Evolutionary conservation across 2,888 invertebrate species (phyloP).

Genomic region (Pheosia gnoma): DNA sequence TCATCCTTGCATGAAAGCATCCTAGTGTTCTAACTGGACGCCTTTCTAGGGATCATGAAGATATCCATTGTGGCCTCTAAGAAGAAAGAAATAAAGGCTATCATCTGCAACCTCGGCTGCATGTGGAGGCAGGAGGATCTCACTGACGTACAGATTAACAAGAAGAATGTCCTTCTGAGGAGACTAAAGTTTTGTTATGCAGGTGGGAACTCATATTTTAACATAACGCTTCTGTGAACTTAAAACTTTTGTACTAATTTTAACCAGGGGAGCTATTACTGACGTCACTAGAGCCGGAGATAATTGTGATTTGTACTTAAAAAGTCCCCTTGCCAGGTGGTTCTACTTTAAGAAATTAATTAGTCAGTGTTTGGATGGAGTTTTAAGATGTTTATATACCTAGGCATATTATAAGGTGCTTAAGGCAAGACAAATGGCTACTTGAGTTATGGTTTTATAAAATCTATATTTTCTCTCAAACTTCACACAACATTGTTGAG

Average conservation of each 20-base stretch:
- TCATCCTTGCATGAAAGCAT: conserved; percentile 29
- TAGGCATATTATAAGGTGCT: too few species aligned
- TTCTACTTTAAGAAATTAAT: conserved; percentile 28
- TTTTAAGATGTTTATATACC: background rate
- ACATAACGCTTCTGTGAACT: conserved; percentile 26
- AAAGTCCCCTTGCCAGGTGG: conserved; percentile 36
- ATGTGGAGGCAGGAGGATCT: conserved; percentile 40
- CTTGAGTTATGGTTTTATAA: too few species aligned
- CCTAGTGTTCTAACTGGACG: conserved; percentile 14
- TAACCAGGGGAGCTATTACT: conserved; percentile 31
- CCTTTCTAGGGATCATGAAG: conserved; percentile 41
- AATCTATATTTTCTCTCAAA: too few species aligned
- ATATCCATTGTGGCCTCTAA: conserved; percentile 32
- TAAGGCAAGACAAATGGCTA: too few species aligned
- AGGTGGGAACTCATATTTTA: conserved; percentile 42
- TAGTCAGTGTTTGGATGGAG: conserved; percentile 16
- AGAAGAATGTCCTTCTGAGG: conserved; percentile 47
- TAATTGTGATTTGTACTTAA: conserved; percentile 45
- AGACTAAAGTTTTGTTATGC: conserved; percentile 46
- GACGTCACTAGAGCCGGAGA: conserved; percentile 16
- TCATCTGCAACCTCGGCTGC: conserved; percentile 38
- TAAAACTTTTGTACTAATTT: conserved; percentile 32
- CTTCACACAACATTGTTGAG: too few species aligned
- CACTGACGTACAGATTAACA: conserved; percentile 43
- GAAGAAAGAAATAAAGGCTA: conserved; percentile 32